Conservation (phyloP, 2,797 vertebrate species). For the Lutjanus campechanus region DNA sequence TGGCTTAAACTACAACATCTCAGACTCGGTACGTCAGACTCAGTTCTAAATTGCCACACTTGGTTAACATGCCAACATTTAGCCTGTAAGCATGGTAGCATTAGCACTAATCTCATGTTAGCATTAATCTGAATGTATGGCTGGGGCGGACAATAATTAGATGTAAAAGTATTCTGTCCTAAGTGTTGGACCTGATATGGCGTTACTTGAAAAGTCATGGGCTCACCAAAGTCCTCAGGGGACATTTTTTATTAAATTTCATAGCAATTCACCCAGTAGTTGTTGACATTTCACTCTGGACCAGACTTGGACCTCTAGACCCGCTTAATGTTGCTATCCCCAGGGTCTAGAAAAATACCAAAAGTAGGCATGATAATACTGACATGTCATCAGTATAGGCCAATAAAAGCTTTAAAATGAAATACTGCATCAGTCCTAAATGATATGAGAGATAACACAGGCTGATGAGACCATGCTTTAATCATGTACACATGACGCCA, state of each 20-base stretch:
- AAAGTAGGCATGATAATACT: no score
- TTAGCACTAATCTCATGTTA: not conserved
- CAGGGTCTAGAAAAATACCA: not conserved
- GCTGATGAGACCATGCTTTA: no score
- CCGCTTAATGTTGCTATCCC: not conserved
- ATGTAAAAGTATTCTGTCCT: not conserved
- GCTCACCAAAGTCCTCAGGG: not conserved
- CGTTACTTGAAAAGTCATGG: not conserved
- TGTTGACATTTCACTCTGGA: not conserved
- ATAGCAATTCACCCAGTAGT: not conserved
- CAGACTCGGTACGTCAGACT: not conserved
- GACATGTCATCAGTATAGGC: no score
- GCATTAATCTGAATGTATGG: not conserved
- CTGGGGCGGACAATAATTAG: not conserved
- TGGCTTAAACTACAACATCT: not conserved
- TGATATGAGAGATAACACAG: no score
- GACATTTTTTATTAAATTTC: not conserved
- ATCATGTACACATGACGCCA: no score
- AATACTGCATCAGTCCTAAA: no score
- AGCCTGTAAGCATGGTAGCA: not conserved
- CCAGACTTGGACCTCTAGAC: not conserved
- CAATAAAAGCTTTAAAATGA: no score
- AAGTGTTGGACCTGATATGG: not conserved
- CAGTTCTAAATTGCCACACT: not conserved
- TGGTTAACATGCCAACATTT: slow-evolving; percentile 1